These are phyloP conservation scores for Rapana venosa DNA, from an alignment of 2,888 invertebrate genomes.

Conservation along the genomic window DNA sequence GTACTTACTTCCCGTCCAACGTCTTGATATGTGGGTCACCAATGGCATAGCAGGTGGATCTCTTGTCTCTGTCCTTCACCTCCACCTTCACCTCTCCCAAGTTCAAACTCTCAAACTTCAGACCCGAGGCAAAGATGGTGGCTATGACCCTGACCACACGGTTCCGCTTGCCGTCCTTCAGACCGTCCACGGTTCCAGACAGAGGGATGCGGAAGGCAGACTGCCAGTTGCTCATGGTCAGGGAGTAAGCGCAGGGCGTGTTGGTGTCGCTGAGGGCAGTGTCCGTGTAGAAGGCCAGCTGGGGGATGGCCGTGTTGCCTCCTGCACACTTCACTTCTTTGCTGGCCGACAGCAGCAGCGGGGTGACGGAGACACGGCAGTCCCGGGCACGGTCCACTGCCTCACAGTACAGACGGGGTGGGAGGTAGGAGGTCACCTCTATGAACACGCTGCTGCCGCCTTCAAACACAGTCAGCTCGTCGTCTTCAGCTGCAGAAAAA, in stretches of 20 bases:
- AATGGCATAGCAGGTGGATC: constrained; percentile 58
- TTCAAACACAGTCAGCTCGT: constrained; percentile 55
- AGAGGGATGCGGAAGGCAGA: constrained; percentile 52
- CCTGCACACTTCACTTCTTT: constrained; percentile 57
- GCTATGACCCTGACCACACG: constrained; percentile 52
- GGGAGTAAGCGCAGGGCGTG: constrained; percentile 53
- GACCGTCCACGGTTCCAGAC: constrained; percentile 57
- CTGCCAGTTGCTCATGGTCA: constrained; percentile 57
- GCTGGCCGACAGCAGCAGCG: constrained; percentile 39
- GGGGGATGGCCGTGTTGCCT: constrained; percentile 50
- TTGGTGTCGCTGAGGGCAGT: constrained; percentile 38
- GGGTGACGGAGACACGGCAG: constrained; percentile 50
- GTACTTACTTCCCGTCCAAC: constrained; percentile 69
- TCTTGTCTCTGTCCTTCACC: constrained; percentile 57
- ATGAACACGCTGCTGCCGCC: constrained; percentile 51
- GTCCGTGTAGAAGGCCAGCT: constrained; percentile 56
- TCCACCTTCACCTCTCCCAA: constrained; percentile 52
- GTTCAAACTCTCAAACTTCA: constrained; percentile 32
- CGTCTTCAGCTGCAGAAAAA: constrained; percentile 51
- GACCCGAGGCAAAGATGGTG: constrained; percentile 37
- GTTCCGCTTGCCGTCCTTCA: constrained; percentile 57
- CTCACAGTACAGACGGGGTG: constrained; percentile 59
- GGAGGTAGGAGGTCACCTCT: constrained; percentile 50
- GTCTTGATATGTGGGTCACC: constrained; percentile 63
- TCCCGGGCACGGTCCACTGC: constrained; percentile 55